Conservation (phyloP, 1,140 invertebrate genomes). For the Drosophila albomicans region DNA sequence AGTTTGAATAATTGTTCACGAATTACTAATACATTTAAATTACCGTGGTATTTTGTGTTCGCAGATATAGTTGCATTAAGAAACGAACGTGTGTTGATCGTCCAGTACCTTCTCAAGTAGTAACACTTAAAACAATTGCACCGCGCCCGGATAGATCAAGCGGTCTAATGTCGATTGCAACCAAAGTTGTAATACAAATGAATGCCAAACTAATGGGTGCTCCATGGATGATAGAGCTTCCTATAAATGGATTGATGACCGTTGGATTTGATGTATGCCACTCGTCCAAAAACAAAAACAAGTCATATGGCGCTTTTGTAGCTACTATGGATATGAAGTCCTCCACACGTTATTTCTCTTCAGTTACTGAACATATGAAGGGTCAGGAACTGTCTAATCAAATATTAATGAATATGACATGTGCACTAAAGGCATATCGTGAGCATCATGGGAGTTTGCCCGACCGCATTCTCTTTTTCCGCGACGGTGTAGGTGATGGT, state of each 20-base stretch:
- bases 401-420: slow-evolving; percentile 87
- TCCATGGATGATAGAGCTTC: slow-evolving; percentile 92
- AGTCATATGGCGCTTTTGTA: slow-evolving; percentile 89
- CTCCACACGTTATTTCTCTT: slow-evolving; percentile 56
- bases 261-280: slow-evolving; percentile 96
- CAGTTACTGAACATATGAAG: slow-evolving; percentile 87
- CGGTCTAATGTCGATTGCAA: slow-evolving; percentile 90
- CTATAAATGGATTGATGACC: slow-evolving; percentile 90
- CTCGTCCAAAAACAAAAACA: slow-evolving; percentile 87
- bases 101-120: slow-evolving; percentile 91
- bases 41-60: not conserved
- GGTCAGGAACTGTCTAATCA: slow-evolving; percentile 90
- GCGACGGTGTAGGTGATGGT: slow-evolving; percentile 94
- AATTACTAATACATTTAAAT: not conserved
- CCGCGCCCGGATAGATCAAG: slow-evolving; percentile 84
- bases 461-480: slow-evolving; percentile 88
- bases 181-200: slow-evolving; percentile 94
- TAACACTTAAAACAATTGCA: slow-evolving; percentile 87
- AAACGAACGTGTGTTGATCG: slow-evolving; percentile 93
- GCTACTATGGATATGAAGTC: slow-evolving; percentile 88
- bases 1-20: not conserved
- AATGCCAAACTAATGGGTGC: slow-evolving; percentile 96
- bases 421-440: slow-evolving; percentile 86
- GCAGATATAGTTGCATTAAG: slow-evolving; percentile 92
- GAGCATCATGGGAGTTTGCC: slow-evolving; percentile 85